These are phyloP conservation scores for Mechanitis messenoides DNA, from an alignment of 2,888 invertebrate species.

Conservation along the genomic window DNA sequence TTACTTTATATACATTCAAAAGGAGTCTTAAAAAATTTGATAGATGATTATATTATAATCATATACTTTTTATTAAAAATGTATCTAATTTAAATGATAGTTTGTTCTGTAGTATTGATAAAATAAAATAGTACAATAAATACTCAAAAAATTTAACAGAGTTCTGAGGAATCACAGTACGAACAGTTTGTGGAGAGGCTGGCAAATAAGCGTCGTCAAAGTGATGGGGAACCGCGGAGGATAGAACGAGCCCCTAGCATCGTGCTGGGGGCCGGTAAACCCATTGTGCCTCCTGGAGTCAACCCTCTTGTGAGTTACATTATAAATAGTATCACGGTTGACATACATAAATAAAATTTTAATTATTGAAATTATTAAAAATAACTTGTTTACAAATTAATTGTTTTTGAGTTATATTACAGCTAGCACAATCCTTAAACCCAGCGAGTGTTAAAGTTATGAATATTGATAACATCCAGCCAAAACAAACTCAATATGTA, in stretches of 20 bases:
- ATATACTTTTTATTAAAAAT: too few relatives aligned
- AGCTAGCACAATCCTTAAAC: slow-evolving; percentile 61
- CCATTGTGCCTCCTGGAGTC: slow-evolving; percentile 61
- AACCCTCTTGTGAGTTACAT: slow-evolving; percentile 57
- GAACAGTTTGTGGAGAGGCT: slow-evolving; percentile 84
- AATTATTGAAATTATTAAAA: too few relatives aligned
- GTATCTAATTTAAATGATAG: not conserved
- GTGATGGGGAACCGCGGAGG: slow-evolving; percentile 70
- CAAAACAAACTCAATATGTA: slow-evolving; percentile 53
- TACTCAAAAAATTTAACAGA: slow-evolving; percentile 38
- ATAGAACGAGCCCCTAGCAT: slow-evolving; percentile 68
- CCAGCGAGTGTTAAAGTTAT: slow-evolving; percentile 41
- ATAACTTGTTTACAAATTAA: not conserved
- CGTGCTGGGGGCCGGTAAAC: slow-evolving; percentile 67
- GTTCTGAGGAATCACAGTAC: slow-evolving; percentile 86
- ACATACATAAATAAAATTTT: too few relatives aligned
- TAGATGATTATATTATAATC: too few relatives aligned
- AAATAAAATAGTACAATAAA: not conserved
- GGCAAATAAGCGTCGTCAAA: slow-evolving; percentile 83
- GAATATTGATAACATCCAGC: slow-evolving; percentile 29
- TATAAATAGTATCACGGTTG: too few relatives aligned
- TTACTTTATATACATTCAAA: not conserved
- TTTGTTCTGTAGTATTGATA: not conserved
- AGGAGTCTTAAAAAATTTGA: too few relatives aligned
- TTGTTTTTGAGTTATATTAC: slow-evolving; percentile 23